Evolutionary conservation across 2,888 invertebrate species (phyloP).

Genomic region (Leistus spinibarbis): DNA sequence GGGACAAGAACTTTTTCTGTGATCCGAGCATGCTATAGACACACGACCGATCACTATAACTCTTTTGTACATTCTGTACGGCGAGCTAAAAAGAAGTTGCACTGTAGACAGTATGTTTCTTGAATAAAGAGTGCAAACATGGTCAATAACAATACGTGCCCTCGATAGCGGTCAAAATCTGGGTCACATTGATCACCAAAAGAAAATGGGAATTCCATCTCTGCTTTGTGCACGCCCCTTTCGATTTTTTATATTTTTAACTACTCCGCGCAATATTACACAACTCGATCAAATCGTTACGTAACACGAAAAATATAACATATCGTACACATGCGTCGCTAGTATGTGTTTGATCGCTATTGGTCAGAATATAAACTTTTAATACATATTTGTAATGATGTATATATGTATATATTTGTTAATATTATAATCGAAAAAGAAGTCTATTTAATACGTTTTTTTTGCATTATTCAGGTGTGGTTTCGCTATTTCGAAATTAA

Average conservation of each 20-base stretch:
- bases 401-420: neutral
- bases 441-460: neutral
- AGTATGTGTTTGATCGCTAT: neutral
- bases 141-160: neutral
- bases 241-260: neutral
- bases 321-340: neutral
- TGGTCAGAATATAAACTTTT: neutral
- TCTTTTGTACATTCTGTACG: too few relatives aligned
- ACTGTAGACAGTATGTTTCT: neutral
- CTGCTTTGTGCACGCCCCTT: neutral
- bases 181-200: conserved; percentile 3
- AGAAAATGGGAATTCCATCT: conserved; percentile 8
- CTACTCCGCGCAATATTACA: neutral
- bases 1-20: too few relatives aligned
- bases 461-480: neutral
- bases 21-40: too few relatives aligned
- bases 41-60: too few relatives aligned
- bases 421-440: neutral
- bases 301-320: neutral
- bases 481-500: neutral
- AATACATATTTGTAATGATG: neutral
- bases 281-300: neutral
- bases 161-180: conserved; percentile 2
- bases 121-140: neutral
- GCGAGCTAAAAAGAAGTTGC: neutral